phyloP scores from a whole-genome alignment of 2,113 vertebrate species.

The Nicator chloris region DNA sequence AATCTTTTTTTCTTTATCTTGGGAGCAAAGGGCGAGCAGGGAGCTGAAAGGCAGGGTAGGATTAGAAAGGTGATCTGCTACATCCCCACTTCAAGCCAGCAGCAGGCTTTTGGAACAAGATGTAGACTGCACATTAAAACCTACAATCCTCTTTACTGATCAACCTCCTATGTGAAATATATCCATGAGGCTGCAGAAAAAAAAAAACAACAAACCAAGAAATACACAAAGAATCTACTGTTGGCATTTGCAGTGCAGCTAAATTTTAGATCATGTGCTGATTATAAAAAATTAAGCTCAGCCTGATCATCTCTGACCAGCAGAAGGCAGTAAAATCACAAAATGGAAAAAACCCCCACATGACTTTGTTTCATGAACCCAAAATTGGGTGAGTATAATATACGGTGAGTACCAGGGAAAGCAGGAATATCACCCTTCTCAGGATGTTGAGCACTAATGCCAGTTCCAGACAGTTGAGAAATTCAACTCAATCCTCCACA shows the following conservation, averaged over 20 bases:
- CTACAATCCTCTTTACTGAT: background rate
- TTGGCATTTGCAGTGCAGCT: background rate
- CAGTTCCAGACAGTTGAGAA: background rate
- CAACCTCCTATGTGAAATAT: background rate
- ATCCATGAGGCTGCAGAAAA: background rate
- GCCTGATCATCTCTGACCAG: constrained; percentile 7
- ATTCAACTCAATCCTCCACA: background rate
- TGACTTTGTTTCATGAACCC: background rate
- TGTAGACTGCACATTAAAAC: background rate
- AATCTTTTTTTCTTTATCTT: background rate
- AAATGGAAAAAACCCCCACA: background rate
- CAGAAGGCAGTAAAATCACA: constrained; percentile 60
- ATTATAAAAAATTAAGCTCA: background rate
- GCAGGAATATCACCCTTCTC: background rate
- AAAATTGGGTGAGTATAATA: background rate
- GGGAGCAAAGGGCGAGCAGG: background rate
- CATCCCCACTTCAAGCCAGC: background rate
- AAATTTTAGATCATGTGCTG: background rate
- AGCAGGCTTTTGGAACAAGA: background rate
- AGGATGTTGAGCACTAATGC: background rate
- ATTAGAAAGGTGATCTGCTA: background rate
- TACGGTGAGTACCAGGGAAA: background rate
- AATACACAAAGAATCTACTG: background rate
- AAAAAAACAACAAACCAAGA: background rate
- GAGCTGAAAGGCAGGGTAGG: background rate